These are phyloP conservation scores for Andrena haemorrhoa DNA, from an alignment of 2,888 invertebrate genomes.

Conservation along the genomic window DNA sequence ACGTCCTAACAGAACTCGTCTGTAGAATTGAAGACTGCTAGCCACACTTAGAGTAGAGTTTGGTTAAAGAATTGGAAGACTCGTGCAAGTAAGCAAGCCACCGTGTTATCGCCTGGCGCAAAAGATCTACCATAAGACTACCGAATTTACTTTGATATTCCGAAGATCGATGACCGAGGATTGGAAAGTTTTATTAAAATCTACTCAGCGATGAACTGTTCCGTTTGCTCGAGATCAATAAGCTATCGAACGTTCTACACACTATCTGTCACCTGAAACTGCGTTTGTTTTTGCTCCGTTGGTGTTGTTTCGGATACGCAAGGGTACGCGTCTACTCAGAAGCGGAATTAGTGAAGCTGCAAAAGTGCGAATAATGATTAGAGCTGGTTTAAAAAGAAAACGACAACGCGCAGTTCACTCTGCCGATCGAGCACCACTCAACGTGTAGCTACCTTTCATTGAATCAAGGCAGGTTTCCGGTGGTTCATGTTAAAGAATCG, in stretches of 20 bases:
- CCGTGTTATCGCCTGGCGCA: too few species aligned
- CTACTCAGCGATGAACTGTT: too few species aligned
- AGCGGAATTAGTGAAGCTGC: constrained; percentile 69
- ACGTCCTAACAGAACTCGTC: too few species aligned
- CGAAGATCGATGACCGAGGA: not conserved
- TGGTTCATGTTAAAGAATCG: constrained; percentile 97
- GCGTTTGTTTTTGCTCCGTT: not conserved
- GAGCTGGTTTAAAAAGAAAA: constrained; percentile 26
- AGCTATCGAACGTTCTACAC: not conserved
- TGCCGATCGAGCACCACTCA: constrained; percentile 66
- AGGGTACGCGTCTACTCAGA: constrained; percentile 16
- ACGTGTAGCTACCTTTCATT: constrained; percentile 87
- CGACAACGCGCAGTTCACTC: constrained; percentile 55
- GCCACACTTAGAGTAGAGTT: not conserved
- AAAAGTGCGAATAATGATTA: constrained; percentile 56
- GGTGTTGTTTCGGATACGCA: too few species aligned
- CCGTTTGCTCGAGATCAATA: not conserved
- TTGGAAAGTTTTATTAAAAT: too few species aligned
- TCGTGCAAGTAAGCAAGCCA: too few species aligned
- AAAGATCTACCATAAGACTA: too few species aligned
- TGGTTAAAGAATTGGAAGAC: not conserved
- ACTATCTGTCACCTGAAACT: constrained; percentile 1
- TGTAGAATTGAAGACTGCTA: too few species aligned
- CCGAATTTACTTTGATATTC: constrained; percentile 9
- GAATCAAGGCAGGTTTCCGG: constrained; percentile 94